Evolutionary conservation across 2,888 invertebrate species (phyloP).

Genomic region (Limnephilus rhombicus): DNA sequence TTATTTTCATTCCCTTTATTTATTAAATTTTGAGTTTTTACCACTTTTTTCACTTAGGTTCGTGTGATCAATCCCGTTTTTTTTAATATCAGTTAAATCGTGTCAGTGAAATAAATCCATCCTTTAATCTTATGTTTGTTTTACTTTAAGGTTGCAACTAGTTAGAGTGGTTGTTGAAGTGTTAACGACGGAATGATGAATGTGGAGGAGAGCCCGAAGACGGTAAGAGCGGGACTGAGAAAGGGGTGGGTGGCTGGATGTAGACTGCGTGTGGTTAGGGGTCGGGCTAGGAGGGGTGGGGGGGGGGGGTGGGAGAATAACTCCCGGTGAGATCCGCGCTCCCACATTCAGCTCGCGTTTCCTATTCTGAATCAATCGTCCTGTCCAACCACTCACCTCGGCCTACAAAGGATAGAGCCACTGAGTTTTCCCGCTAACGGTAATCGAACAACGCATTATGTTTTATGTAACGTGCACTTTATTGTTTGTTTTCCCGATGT

Average conservation of each 20-base stretch:
- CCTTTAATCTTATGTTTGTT: not conserved
- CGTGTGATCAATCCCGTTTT: no score
- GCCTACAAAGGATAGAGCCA: conserved; percentile 13
- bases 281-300: not conserved
- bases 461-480: not conserved
- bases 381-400: conserved; percentile 46
- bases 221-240: no score
- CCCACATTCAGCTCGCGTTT: conserved; percentile 60
- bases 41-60: no score
- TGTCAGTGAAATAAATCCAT: no score
- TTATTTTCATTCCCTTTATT: no score
- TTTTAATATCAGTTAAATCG: not conserved
- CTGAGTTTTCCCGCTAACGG: not conserved
- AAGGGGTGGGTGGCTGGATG: not conserved
- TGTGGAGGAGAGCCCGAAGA: not conserved
- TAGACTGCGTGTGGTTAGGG: not conserved
- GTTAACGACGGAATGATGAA: conserved; percentile 33
- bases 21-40: no score
- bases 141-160: not conserved
- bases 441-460: not conserved
- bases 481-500: not conserved
- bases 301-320: not conserved
- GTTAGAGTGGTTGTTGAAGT: conserved; percentile 8
- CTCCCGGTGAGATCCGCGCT: conserved; percentile 38
- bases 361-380: conserved; percentile 64